Base-by-base conservation (phyloP, 1,140 invertebrate genomes). In the Drosophila arawakana region DNA sequence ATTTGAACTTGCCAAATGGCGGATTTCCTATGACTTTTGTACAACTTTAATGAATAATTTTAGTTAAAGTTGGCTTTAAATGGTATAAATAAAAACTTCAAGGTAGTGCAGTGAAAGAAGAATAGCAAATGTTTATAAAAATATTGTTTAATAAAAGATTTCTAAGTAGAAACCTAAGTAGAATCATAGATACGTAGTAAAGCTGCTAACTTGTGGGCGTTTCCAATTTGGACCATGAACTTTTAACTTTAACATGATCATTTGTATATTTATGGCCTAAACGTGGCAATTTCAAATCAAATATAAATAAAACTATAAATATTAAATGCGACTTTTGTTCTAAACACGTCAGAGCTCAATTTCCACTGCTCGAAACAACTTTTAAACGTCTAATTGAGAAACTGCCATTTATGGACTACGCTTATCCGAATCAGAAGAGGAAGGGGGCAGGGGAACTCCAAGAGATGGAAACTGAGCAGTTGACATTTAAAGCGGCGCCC, bases 401-500 rank as follows among this genome's bases (percentile, higher is more conserved):
- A 62, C 67, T 80, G 69, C 80, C 82, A 77, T 86, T 83, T 74
- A 88, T 70, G 80, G 83, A 43, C 54, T 49, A 58, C 35, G 49
- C 44, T 65, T 11, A 11, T 41, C 39, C 4, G 39, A 3, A 1
- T 2, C 4, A n/a, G 39, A 1, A 30, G 25, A 30, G 25, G 25
- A 2, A 5, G 25, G 5, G 25, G 4, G 25, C 0, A 30, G 25
- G 25, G 25, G 25, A 30, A 5, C 6, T 0, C 25, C 25, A 30
- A 30, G 25, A 30, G 25, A 30, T 30, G 25, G 4, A 30, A 30
- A 11, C 39, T 0, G 9, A 76, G 60, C 43, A 37, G 80, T 88
- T 82, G 83, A 88, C 83, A 86, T 86, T 86, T 88, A 37, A 72
- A 72, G 60, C 57, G 30, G 74, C 82, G 82, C 82, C 82, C 83